A percentile compares a stretch with the other conserved stretches of the same genome.
phyloP scores from a whole-genome alignment of 2,113 vertebrate species.

The Otis tarda region DNA sequence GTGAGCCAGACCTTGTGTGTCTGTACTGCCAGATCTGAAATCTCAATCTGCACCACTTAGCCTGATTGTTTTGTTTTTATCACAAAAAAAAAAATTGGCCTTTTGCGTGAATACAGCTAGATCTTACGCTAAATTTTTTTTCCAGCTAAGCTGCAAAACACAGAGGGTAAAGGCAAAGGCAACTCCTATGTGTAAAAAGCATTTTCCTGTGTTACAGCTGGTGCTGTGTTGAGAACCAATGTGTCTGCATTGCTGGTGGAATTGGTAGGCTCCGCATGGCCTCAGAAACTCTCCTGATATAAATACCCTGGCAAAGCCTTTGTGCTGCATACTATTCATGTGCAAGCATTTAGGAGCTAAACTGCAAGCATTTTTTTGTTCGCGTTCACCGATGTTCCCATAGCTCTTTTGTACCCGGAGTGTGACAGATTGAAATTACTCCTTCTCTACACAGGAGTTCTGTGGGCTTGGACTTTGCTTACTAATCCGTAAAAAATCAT shows the following conservation, averaged over 20 bases:
- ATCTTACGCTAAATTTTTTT: not conserved
- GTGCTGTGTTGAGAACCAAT: not conserved
- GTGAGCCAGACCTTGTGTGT: fast-evolving
- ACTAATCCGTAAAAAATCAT: not conserved
- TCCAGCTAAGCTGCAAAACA: not conserved
- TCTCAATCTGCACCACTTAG: not conserved
- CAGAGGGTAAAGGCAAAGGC: not conserved
- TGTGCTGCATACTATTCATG: not conserved
- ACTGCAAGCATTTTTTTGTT: not conserved
- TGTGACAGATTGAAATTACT: not conserved
- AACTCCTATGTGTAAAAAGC: not conserved
- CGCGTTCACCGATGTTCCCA: fast-evolving
- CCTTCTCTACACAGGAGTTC: not conserved
- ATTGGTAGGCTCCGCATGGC: not conserved
- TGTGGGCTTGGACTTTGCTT: not conserved
- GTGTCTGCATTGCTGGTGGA: not conserved
- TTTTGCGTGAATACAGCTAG: not conserved
- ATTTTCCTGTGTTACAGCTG: not conserved
- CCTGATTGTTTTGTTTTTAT: not conserved
- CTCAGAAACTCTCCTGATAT: not conserved
- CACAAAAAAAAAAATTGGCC: not conserved
- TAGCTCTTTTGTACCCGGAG: not conserved
- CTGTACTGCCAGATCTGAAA: not conserved
- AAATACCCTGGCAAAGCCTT: not conserved
- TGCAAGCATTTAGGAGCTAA: not conserved